Conservation (phyloP, 2,888 invertebrate genomes). For the Lithophane socia region DNA sequence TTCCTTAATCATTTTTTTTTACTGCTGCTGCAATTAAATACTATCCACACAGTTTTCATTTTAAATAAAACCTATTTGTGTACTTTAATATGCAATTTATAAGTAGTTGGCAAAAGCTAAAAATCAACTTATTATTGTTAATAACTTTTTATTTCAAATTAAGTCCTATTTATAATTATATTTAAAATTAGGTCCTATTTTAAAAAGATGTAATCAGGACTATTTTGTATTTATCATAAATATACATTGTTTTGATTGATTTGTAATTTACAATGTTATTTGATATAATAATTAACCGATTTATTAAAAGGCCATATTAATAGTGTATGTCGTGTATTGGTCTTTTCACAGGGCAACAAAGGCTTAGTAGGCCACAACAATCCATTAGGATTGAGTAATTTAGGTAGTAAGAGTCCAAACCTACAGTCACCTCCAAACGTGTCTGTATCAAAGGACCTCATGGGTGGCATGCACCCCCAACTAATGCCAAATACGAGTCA, state of each 20-base stretch:
- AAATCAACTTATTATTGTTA: not conserved
- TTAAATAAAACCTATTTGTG: not conserved
- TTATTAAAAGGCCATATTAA: constrained; percentile 74
- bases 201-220: not conserved
- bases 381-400: constrained; percentile 93
- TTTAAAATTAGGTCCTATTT: not conserved
- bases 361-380: constrained; percentile 93
- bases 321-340: constrained; percentile 84
- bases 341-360: constrained; percentile 92
- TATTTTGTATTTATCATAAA: too few species aligned
- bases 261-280: not conserved
- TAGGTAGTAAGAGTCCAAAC: constrained; percentile 96
- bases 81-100: not conserved
- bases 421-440: constrained; percentile 96
- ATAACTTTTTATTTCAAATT: not conserved
- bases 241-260: too few species aligned
- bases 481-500: constrained; percentile 94
- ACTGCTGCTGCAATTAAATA: not conserved
- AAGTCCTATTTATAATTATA: not conserved
- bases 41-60: not conserved
- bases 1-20: constrained; percentile 5
- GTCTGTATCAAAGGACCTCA: constrained; percentile 95
- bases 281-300: constrained; percentile 16
- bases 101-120: not conserved
- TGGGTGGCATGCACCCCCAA: constrained; percentile 93